Conservation (phyloP, 2,888 invertebrate genomes). For the Cerastis rubricosa region DNA sequence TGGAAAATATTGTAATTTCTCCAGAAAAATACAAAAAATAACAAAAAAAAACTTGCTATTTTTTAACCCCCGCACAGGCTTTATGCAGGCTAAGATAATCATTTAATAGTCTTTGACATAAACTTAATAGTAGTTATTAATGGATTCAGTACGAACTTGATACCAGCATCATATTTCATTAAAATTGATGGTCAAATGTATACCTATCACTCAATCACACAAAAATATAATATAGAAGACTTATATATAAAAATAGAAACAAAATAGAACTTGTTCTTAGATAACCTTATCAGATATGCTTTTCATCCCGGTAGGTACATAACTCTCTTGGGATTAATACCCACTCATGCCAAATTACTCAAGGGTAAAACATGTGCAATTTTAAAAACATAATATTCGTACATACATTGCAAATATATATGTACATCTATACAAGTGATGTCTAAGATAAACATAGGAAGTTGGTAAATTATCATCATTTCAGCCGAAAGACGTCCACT, state of each 20-base stretch:
- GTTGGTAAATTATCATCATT: too few species aligned
- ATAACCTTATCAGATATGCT: background rate
- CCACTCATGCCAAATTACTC: background rate
- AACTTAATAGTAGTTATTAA: background rate
- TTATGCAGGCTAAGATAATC: background rate
- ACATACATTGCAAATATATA: background rate
- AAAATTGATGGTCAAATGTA: background rate
- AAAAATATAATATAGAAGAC: background rate
- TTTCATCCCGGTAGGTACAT: background rate
- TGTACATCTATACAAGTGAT: too few species aligned
- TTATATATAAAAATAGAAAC: background rate
- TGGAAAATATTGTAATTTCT: too few species aligned
- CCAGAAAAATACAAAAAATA: too few species aligned
- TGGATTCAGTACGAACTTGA: background rate
- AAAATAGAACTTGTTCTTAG: background rate
- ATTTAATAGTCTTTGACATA: too few species aligned
- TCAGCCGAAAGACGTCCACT: too few species aligned
- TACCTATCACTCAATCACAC: background rate
- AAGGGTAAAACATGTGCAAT: background rate
- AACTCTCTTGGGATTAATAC: background rate
- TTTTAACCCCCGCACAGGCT: background rate
- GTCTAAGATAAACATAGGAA: too few species aligned
- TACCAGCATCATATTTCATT: background rate
- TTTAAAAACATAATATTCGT: constrained; percentile 7
- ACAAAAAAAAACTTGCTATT: too few species aligned